A percentile compares a stretch with the other conserved stretches of the same genome.
phyloP scores from a whole-genome alignment of 2,888 invertebrate species.

The Agrochola lychnidis region DNA sequence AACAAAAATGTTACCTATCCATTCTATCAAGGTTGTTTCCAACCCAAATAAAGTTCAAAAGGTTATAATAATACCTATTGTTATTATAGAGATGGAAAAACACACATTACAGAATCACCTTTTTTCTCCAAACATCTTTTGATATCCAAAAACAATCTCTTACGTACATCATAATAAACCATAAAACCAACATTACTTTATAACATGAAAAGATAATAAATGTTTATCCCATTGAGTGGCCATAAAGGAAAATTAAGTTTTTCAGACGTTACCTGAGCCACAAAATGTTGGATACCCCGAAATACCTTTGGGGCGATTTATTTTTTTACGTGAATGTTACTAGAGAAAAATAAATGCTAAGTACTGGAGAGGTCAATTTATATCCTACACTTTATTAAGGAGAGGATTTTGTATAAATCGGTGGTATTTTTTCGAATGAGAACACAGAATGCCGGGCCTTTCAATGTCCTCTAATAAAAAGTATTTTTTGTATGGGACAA shows the following conservation, averaged over 20 bases:
- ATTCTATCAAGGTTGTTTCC: neutral
- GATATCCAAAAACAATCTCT: conserved; percentile 40
- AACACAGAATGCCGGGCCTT: conserved; percentile 52
- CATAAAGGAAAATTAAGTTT: conserved; percentile 61
- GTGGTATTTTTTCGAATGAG: conserved; percentile 53
- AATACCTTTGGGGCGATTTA: conserved; percentile 47
- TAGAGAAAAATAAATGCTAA: conserved; percentile 54
- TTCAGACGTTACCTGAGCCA: conserved; percentile 38
- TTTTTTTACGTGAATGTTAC: conserved; percentile 49
- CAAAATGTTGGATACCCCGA: conserved; percentile 31
- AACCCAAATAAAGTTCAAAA: conserved; percentile 2
- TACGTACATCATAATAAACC: conserved; percentile 42
- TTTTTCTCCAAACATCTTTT: conserved; percentile 34
- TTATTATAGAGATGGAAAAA: conserved; percentile 17
- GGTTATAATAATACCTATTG: neutral
- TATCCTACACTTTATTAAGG: conserved; percentile 59
- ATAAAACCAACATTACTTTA: conserved; percentile 35
- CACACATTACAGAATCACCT: conserved; percentile 15
- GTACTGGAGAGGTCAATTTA: conserved; percentile 55
- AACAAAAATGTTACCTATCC: neutral
- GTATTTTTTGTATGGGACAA: conserved; percentile 28
- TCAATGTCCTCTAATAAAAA: conserved; percentile 64
- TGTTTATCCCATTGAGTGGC: conserved; percentile 31
- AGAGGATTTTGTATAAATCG: conserved; percentile 53
- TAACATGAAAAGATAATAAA: conserved; percentile 39